These are phyloP conservation scores for Phainopepla nitens DNA, from an alignment of 2,113 vertebrate species.

Conservation along the genomic window DNA sequence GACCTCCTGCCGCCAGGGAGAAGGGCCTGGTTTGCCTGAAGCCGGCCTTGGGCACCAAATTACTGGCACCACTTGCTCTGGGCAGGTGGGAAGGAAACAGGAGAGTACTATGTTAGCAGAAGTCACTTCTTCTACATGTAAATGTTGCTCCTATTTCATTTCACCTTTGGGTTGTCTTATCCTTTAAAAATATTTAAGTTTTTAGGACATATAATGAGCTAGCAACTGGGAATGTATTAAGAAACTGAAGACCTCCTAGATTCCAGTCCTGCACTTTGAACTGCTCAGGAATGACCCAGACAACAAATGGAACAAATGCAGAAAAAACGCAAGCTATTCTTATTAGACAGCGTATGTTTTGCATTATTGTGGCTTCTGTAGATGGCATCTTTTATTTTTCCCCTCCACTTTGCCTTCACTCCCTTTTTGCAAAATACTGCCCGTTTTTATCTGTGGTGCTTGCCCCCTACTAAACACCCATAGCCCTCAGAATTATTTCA, in stretches of 20 bases:
- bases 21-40: background rate
- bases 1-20: background rate
- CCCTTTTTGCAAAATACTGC: background rate
- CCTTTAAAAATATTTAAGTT: background rate
- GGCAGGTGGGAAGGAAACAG: background rate
- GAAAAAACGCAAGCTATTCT: background rate
- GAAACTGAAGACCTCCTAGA: background rate
- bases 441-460: background rate
- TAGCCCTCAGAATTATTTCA: background rate
- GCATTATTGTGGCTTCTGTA: background rate
- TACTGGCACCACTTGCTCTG: background rate
- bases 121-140: background rate
- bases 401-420: background rate
- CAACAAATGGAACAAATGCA: background rate
- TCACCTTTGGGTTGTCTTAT: background rate
- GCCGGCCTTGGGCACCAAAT: background rate
- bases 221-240: background rate
- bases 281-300: background rate
- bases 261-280: background rate
- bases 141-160: background rate
- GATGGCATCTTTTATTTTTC: background rate
- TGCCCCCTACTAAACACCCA: background rate
- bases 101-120: rapidly evolving
- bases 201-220: background rate
- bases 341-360: no score